phyloP scores from a whole-genome alignment of 2,888 invertebrate genomes.

The Trileptium ribeirensis region DNA sequence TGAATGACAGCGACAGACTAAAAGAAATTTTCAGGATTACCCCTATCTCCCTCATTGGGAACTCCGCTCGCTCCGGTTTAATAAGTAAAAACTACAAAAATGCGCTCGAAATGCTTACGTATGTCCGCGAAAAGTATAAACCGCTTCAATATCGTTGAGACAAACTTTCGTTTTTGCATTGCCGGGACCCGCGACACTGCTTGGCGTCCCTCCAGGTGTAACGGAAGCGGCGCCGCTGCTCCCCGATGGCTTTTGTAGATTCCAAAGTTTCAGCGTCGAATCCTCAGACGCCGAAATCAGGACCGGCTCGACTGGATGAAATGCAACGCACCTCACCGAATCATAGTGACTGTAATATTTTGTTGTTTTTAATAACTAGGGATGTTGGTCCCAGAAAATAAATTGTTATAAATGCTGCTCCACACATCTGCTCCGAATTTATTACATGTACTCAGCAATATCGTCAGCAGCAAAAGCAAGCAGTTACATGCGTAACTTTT shows the following conservation, averaged over 20 bases:
- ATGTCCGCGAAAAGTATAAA: conserved; percentile 96
- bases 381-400: too few relatives aligned
- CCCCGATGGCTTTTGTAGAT: conserved; percentile 63
- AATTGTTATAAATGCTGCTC: too few relatives aligned
- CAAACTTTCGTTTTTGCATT: conserved; percentile 63
- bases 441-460: too few relatives aligned
- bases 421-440: too few relatives aligned
- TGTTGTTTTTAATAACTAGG: too few relatives aligned
- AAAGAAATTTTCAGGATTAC: too few relatives aligned
- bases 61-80: too few relatives aligned
- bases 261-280: conserved; percentile 97
- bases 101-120: too few relatives aligned
- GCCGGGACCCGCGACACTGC: not conserved
- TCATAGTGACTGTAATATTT: conserved; percentile 55
- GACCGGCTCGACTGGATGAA: conserved; percentile 69
- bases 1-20: too few relatives aligned
- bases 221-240: not conserved
- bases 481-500: too few relatives aligned
- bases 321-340: conserved; percentile 55
- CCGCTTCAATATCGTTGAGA: conserved; percentile 92
- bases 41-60: not conserved
- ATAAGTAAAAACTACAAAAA: too few relatives aligned
- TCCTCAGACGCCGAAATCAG: conserved; percentile 97
- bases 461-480: too few relatives aligned
- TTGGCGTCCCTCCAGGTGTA: conserved; percentile 27